These are phyloP conservation scores for Erpornis zantholeuca DNA, from an alignment of 2,113 vertebrate genomes.

Conservation along the genomic window DNA sequence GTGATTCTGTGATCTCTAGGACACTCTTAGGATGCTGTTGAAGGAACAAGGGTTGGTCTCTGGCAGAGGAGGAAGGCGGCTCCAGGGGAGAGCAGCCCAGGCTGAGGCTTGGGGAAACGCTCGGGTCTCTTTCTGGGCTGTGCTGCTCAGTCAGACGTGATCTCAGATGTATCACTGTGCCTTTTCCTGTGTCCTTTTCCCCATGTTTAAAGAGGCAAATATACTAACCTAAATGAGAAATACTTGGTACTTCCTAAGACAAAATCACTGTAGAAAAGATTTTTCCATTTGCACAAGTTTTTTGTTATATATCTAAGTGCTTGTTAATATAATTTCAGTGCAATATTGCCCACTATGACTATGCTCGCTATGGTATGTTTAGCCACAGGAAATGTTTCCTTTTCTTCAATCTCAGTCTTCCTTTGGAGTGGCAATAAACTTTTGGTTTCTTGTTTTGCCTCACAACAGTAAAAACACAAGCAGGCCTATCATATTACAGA, in stretches of 20 bases:
- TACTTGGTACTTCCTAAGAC: neutral
- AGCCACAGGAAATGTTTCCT: neutral
- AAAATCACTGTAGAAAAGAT: neutral
- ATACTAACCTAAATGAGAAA: too few relatives aligned
- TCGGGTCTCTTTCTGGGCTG: neutral
- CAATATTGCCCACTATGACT: neutral
- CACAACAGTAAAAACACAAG: neutral
- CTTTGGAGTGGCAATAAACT: neutral
- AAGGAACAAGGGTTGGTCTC: fast-evolving
- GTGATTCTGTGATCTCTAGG: neutral
- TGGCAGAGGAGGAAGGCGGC: neutral
- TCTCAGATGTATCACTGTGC: fast-evolving
- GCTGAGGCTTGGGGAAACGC: neutral
- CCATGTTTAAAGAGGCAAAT: fast-evolving
- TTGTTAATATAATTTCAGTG: neutral
- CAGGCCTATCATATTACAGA: neutral
- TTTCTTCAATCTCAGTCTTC: neutral
- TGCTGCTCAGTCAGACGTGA: fast-evolving
- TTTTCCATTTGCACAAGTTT: neutral
- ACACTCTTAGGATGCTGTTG: neutral
- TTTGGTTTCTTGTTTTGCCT: neutral
- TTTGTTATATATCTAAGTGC: neutral
- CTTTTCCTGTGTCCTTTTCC: neutral
- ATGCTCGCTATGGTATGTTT: neutral
- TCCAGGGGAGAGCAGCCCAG: neutral